Percentiles rank a stretch among this genome's conserved stretches.
phyloP scores from a whole-genome alignment of 1,140 invertebrate species.

The Lordiphosa collinella region DNA sequence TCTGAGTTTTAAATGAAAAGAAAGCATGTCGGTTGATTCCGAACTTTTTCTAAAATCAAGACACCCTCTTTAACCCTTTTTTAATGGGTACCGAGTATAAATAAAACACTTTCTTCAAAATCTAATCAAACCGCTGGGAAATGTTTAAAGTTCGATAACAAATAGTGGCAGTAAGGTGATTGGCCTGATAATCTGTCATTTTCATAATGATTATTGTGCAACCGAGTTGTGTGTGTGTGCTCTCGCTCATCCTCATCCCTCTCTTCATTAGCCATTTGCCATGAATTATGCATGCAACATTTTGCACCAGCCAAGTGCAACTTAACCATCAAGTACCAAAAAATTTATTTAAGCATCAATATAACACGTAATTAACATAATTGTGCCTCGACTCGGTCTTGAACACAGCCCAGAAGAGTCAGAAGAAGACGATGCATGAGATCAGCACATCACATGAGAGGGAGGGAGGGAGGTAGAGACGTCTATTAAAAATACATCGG shows the following conservation, averaged over 20 bases:
- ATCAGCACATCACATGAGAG: slow-evolving; percentile 23
- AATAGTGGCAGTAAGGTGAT: too few species aligned
- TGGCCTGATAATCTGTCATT: too few species aligned
- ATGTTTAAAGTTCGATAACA: too few species aligned
- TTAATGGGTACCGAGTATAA: too few species aligned
- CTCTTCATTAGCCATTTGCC: not conserved
- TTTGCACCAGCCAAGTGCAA: slow-evolving; percentile 8
- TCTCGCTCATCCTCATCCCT: not conserved
- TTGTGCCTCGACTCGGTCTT: slow-evolving; percentile 30
- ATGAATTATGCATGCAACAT: slow-evolving; percentile 9
- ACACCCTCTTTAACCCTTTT: too few species aligned
- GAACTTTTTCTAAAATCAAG: too few species aligned
- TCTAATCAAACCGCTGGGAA: too few species aligned
- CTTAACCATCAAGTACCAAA: slow-evolving; percentile 7
- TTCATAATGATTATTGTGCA: slow-evolving; percentile 16
- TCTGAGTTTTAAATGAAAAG: too few species aligned
- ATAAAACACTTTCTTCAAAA: too few species aligned
- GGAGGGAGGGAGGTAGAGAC: slow-evolving; percentile 12
- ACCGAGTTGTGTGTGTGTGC: not conserved
- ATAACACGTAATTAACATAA: slow-evolving; percentile 71
- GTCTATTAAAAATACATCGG: slow-evolving; percentile 65
- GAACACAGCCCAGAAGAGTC: slow-evolving; percentile 3
- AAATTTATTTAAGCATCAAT: slow-evolving; percentile 66
- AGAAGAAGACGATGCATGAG: slow-evolving; percentile 22
- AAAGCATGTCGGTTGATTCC: too few species aligned